Percentiles rank a stretch among this genome's conserved stretches.
Evolutionary conservation across 2,797 vertebrate genomes (phyloP).

Genomic region (Bradypodion ventrale): DNA sequence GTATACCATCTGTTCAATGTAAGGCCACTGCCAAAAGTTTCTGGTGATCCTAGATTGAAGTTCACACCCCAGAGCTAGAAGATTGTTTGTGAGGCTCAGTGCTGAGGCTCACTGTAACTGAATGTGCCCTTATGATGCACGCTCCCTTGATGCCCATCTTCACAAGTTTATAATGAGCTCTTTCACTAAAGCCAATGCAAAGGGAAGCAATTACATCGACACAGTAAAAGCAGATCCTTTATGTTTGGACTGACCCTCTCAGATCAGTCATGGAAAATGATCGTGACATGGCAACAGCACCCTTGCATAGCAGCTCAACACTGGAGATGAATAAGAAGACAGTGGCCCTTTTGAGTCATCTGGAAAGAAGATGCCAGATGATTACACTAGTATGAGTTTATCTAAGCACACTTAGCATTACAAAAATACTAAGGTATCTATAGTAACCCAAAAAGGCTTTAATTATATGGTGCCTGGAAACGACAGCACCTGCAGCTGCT

Average conservation of each 20-base stretch:
- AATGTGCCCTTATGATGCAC: not conserved
- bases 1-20: not conserved
- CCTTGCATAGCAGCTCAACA: not conserved
- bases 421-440: slow-evolving; percentile 18
- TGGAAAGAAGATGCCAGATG: slow-evolving; percentile 3
- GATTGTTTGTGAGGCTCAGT: not conserved
- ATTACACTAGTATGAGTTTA: slow-evolving; percentile 6
- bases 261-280: rapidly evolving
- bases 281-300: not conserved
- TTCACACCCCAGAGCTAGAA: not conserved
- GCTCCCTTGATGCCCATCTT: not conserved
- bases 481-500: slow-evolving; percentile 24
- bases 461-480: slow-evolving; percentile 9
- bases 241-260: not conserved
- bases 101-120: not conserved
- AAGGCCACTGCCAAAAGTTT: not conserved
- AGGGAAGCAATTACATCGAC: rapidly evolving
- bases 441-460: slow-evolving; percentile 8
- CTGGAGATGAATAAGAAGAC: not conserved
- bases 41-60: not conserved
- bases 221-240: rapidly evolving
- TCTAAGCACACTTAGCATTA: not conserved
- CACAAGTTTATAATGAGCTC: not conserved
- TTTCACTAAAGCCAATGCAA: not conserved
- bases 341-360: not conserved